A percentile compares a stretch with the other conserved stretches of the same genome.
These are phyloP conservation scores for Drosophila sordidapex DNA, from an alignment of 2,888 invertebrate genomes.

Conservation along the genomic window DNA sequence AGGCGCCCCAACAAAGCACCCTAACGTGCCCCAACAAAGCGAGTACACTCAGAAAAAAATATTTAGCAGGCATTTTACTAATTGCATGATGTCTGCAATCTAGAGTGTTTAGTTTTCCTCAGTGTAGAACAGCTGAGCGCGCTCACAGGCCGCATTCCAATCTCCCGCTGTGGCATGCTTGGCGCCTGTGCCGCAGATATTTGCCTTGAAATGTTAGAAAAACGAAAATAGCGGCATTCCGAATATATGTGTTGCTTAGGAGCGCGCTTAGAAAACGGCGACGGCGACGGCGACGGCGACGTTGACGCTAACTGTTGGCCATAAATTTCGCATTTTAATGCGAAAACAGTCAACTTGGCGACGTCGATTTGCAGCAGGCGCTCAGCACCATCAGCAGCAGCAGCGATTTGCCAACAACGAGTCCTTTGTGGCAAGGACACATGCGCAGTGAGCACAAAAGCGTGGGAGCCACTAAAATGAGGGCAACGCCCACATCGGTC, in stretches of 20 bases:
- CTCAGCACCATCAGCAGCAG: constrained; percentile 28
- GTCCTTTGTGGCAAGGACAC: constrained; percentile 31
- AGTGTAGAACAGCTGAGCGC: constrained; percentile 3
- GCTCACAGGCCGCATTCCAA: constrained; percentile 62
- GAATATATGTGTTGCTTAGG: constrained; percentile 58
- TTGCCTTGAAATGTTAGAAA: constrained; percentile 84
- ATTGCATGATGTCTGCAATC: not conserved
- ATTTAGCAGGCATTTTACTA: not conserved
- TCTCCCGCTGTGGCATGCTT: constrained; percentile 65
- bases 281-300: constrained; percentile 10
- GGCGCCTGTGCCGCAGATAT: constrained; percentile 83
- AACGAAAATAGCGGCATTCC: constrained; percentile 49
- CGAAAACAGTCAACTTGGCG: constrained; percentile 84
- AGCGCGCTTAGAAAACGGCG: constrained; percentile 39
- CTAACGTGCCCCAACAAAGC: not conserved
- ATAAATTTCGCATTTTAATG: constrained; percentile 83
- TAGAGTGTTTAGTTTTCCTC: not conserved
- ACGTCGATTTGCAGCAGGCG: constrained; percentile 82
- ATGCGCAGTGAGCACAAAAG: constrained; percentile 53
- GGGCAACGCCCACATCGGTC: constrained; percentile 5
- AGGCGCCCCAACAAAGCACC: constrained; percentile 35
- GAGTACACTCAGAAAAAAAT: not conserved
- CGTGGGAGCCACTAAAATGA: constrained; percentile 13
- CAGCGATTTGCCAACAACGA: not conserved
- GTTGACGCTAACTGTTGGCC: constrained; percentile 35